These are phyloP conservation scores for Zeugodacus cucurbitae DNA, from an alignment of 1,140 invertebrate species.

Conservation along the genomic window DNA sequence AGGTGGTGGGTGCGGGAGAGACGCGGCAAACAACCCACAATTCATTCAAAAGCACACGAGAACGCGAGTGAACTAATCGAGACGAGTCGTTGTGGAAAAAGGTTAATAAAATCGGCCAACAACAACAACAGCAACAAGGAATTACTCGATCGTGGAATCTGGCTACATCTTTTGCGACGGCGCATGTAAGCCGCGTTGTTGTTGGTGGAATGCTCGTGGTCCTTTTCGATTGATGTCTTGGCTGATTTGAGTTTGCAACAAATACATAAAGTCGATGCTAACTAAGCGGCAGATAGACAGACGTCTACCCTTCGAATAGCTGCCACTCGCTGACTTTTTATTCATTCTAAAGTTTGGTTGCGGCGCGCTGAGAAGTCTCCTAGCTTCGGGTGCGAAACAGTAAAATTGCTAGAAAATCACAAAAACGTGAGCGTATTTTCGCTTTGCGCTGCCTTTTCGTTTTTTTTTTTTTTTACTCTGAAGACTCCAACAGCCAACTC, in stretches of 20 bases:
- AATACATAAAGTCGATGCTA: neutral
- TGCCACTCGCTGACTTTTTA: neutral
- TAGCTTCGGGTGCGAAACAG: slow-evolving; percentile 32
- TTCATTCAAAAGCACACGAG: slow-evolving; percentile 18
- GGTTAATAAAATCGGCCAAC: neutral
- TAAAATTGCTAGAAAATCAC: slow-evolving; percentile 65
- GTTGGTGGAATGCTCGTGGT: too few relatives aligned
- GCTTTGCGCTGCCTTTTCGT: neutral
- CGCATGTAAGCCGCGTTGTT: neutral
- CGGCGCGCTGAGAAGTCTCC: neutral
- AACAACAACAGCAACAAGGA: neutral
- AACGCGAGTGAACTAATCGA: neutral
- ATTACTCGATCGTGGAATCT: neutral
- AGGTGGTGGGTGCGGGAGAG: neutral
- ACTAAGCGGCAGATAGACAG: neutral
- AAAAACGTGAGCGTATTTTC: slow-evolving; percentile 54
- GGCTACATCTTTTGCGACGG: neutral
- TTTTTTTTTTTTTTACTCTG: too few relatives aligned
- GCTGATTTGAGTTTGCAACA: neutral
- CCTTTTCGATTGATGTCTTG: neutral
- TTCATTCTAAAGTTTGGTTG: neutral
- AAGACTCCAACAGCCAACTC: too few relatives aligned
- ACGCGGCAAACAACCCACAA: neutral
- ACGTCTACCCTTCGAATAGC: neutral
- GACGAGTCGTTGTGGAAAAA: neutral